Evolutionary conservation across 92 coral and sea anemone species (phyloP).

Genomic region (Epizoanthus stellaris): DNA sequence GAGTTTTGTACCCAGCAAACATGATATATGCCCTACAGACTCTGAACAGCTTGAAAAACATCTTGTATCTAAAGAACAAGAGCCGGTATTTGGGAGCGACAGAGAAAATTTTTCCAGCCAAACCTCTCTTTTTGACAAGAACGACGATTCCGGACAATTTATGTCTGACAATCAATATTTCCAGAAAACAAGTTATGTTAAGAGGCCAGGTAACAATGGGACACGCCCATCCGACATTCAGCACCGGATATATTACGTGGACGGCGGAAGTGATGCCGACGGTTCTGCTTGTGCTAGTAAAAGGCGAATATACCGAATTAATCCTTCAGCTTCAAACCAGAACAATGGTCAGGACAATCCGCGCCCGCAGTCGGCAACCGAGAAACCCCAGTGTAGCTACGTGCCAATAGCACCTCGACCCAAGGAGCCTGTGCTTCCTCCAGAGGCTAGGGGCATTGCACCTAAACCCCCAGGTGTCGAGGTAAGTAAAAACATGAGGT

Average conservation of each 20-base stretch:
- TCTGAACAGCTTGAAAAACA: too few relatives aligned
- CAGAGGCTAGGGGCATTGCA: slow-evolving; percentile 39
- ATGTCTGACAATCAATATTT: neutral
- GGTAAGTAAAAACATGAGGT: neutral
- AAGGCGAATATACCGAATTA: slow-evolving; percentile 26
- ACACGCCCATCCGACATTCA: slow-evolving; percentile 12
- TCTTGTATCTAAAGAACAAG: too few relatives aligned
- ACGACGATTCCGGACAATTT: neutral
- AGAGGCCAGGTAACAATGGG: neutral
- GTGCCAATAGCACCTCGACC: slow-evolving; percentile 44
- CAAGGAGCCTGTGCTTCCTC: slow-evolving; percentile 30
- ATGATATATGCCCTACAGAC: too few relatives aligned
- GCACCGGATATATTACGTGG: slow-evolving; percentile 36
- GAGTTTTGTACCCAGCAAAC: too few relatives aligned
- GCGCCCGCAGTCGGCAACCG: too few relatives aligned
- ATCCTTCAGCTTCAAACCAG: neutral
- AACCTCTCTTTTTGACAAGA: neutral
- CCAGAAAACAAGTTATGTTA: neutral
- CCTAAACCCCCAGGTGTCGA: slow-evolving; percentile 40
- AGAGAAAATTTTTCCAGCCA: neutral
- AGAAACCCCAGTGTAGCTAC: neutral
- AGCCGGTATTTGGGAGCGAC: too few relatives aligned
- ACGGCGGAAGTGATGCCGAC: neutral
- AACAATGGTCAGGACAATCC: slow-evolving; percentile 10
- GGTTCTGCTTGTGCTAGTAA: neutral